phyloP scores from a whole-genome alignment of 2,113 vertebrate species.

The Thunnus maccoyii region DNA sequence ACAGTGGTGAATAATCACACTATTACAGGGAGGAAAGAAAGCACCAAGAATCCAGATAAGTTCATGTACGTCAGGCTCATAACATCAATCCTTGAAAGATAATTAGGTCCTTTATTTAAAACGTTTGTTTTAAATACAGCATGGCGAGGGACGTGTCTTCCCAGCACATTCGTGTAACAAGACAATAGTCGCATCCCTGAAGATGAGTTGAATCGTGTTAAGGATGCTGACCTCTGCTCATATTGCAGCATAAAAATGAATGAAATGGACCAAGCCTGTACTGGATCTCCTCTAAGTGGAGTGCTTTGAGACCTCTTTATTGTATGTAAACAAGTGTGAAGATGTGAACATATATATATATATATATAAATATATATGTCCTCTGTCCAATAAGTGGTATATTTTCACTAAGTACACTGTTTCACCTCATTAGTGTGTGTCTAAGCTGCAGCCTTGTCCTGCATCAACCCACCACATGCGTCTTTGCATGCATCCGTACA shows the following conservation, averaged over 20 bases:
- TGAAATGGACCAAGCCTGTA: conserved; percentile 23
- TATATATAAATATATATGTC: conserved; percentile 24
- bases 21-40: conserved; percentile 64
- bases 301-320: conserved; percentile 52
- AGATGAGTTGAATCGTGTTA: conserved; percentile 29
- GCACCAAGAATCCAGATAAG: conserved; percentile 58
- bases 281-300: conserved; percentile 43
- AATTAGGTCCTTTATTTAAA: conserved; percentile 61
- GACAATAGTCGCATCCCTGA: conserved; percentile 33
- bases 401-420: conserved; percentile 60
- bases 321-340: conserved; percentile 64
- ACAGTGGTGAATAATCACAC: conserved; percentile 71
- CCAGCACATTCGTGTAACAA: conserved; percentile 30
- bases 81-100: conserved; percentile 66
- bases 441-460: conserved; percentile 48
- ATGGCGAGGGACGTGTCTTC: conserved; percentile 16
- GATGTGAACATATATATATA: conserved; percentile 59
- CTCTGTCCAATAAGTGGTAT: conserved; percentile 46
- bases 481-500: conserved; percentile 51
- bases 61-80: conserved; percentile 56
- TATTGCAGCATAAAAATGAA: conserved; percentile 30
- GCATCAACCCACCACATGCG: conserved; percentile 21
- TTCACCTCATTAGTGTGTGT: conserved; percentile 64
- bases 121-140: conserved; percentile 24
- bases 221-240: conserved; percentile 48